phyloP scores from a whole-genome alignment of 2,888 invertebrate genomes.

The Plemyria rubiginata region DNA sequence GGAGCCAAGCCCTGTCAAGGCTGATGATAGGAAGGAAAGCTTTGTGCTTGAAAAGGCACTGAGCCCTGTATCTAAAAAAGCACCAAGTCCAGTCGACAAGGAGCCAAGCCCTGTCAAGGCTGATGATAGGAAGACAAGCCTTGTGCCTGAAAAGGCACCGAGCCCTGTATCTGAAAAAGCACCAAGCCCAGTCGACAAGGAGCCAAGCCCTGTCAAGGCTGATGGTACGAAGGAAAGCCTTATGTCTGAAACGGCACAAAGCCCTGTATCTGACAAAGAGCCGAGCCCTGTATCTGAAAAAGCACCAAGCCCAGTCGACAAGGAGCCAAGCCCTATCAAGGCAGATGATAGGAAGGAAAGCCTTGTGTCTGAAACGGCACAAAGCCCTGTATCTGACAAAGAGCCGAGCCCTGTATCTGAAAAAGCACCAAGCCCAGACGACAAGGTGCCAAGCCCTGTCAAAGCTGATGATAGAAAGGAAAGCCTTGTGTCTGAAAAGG shows the following conservation, averaged over 20 bases:
- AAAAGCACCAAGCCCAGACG: not conserved
- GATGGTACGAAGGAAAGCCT: constrained; percentile 22
- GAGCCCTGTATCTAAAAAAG: not conserved
- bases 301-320: constrained; percentile 4
- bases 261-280: not conserved
- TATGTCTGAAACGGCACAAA: constrained; percentile 9
- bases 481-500: constrained; percentile 1
- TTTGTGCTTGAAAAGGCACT: not conserved
- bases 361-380: not conserved
- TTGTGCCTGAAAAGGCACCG: constrained; percentile 1
- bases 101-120: constrained; percentile 7
- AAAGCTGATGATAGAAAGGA: not conserved
- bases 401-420: constrained; percentile 14
- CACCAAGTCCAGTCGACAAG: constrained; percentile 5
- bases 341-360: constrained; percentile 6
- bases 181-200: not conserved
- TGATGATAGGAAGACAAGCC: not conserved
- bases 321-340: constrained; percentile 23
- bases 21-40: constrained; percentile 14
- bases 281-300: not conserved
- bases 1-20: not conserved
- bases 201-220: constrained; percentile 1
- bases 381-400: constrained; percentile 11
- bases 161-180: constrained; percentile 1
- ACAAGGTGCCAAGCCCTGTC: not conserved